Base-by-base conservation (phyloP, 2,888 invertebrate species). In the Xanthia icteritia region DNA sequence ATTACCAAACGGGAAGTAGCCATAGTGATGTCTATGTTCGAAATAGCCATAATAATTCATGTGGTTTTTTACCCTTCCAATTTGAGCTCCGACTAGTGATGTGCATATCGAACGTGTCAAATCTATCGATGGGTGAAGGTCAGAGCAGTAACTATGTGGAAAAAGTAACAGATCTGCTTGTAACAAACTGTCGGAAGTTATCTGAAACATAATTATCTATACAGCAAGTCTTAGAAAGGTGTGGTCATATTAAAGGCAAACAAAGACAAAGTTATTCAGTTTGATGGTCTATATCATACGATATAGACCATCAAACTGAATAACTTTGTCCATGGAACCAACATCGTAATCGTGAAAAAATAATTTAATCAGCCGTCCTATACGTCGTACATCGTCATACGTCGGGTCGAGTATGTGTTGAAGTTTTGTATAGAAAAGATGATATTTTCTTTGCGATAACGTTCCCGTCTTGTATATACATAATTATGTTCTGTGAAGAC, bases 181-280 rank as follows among this genome's bases (percentile, higher is more conserved):
- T 31, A 83, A 39, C 61, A 83, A 74, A 2, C 36, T 76, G 45
- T 82, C 73, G 3, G 83, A 83, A 23, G 0, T 1, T 42, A 74
- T 2, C 83, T 83, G 79, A 20, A 83, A 83, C 27, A 68, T 31
- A 51, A 51, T 15, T 27, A 20, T 27, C 11, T 48, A 23, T 60
- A 31, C 17, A 31, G 31, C 31, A 60, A 0, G 20, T 60, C 20
- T 60, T 4, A 31, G 0, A 31, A 60, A 31, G 31, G 20, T 60
- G 8, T 60, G 3, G 60, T 17, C 58, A 56, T n/a, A 56, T n/a
- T 56, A 1, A 56, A 56, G n/a, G 1, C n/a, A n/a, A n/a, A n/a
- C n/a, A n/a, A n/a, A n/a, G n/a, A n/a, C n/a, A n/a, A n/a, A n/a
- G n/a, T n/a, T n/a, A n/a, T n/a, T n/a, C n/a, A n/a, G n/a, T n/a